Percentiles rank a stretch among this genome's conserved stretches.
Evolutionary conservation across 2,797 vertebrate species (phyloP).

Genomic region (Syngnathus rostellatus): DNA sequence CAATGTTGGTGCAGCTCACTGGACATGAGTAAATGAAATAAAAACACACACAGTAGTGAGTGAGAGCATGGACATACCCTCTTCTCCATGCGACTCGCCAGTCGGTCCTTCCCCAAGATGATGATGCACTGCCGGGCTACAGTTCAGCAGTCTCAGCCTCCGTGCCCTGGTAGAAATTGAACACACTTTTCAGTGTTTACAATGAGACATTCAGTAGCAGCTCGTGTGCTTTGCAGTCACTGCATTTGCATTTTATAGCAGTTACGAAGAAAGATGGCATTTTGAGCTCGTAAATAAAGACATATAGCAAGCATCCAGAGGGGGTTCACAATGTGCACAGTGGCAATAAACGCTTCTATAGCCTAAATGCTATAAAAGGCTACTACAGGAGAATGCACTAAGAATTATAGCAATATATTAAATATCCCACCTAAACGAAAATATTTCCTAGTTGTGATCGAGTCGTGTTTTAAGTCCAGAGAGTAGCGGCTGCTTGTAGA

Average conservation of each 20-base stretch:
- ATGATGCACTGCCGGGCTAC: slow-evolving; percentile 57
- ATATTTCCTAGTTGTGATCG: not conserved
- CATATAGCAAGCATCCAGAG: slow-evolving; percentile 5
- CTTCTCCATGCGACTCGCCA: slow-evolving; percentile 76
- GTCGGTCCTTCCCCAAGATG: slow-evolving; percentile 60
- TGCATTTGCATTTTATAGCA: slow-evolving; percentile 23
- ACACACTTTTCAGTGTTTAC: slow-evolving; percentile 12
- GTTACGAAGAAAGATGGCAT: slow-evolving; percentile 24
- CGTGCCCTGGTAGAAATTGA: slow-evolving; percentile 40
- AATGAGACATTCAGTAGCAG: slow-evolving; percentile 1
- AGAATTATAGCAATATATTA: slow-evolving; percentile 22
- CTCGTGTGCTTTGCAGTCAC: not conserved
- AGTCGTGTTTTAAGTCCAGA: slow-evolving; percentile 33
- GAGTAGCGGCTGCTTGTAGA: slow-evolving; percentile 46
- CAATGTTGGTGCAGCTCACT: not conserved
- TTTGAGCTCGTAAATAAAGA: slow-evolving; percentile 17
- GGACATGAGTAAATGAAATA: not conserved
- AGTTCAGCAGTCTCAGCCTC: slow-evolving; percentile 49
- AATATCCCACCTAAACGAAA: slow-evolving; percentile 58
- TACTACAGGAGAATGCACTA: slow-evolving; percentile 13
- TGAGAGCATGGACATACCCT: slow-evolving; percentile 63
- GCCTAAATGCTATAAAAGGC: slow-evolving; percentile 27
- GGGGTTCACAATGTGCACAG: slow-evolving; percentile 4
- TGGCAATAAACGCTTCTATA: slow-evolving; percentile 28
- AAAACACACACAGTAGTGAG: not conserved